Base-by-base conservation (phyloP, 2,113 vertebrate genomes). In the Coreoperca whiteheadi region DNA sequence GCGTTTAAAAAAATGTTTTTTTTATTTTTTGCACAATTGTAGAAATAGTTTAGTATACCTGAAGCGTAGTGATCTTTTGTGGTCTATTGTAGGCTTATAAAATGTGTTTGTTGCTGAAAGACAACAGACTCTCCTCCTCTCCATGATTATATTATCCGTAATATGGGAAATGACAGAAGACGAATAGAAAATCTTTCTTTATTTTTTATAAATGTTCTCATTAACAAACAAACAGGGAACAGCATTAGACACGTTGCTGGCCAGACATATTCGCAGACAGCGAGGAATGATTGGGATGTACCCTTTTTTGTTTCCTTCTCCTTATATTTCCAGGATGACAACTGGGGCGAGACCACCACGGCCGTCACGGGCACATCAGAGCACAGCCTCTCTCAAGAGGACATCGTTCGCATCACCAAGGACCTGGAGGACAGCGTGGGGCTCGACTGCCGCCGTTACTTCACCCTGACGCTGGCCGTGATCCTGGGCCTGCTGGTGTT, bases 311-410 rank as follows among this genome's bases (percentile, higher is more conserved):
- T 75, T 41, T 65, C 43, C 15, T 60, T 11, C 28, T 39, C 39
- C 15, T 51, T 51, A 1, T 66, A 9, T 79, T 77, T 79, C 18
- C 87, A 99, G 98, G 98, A 99, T 95, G 98, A 99, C 90, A 98
- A 98, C 95, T 99, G 98, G 98, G 98, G 97, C 4, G 98, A 99
- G 94, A 99, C 98, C 84, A 99, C 98, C 2, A 99, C 98, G 0
- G 98, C 98, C 6, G 95, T 99, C 93, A 99, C 98, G 0, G 98
- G 98, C 87, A 99, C 98, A 0, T 99, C 98, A 0, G 98, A 99
- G 90, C 98, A 97, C 95, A 99, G 98, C 89, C 95, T 98, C 28
- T 99, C 98, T 23, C 97, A 98, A 89, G 97, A 99, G 95, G 98
- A 99, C 94, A 96, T 99, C 30, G 96, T 97, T n/a, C 95, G 96